Conservation (phyloP, 1,140 invertebrate species). For the Macrosteles quadrilineatus region DNA sequence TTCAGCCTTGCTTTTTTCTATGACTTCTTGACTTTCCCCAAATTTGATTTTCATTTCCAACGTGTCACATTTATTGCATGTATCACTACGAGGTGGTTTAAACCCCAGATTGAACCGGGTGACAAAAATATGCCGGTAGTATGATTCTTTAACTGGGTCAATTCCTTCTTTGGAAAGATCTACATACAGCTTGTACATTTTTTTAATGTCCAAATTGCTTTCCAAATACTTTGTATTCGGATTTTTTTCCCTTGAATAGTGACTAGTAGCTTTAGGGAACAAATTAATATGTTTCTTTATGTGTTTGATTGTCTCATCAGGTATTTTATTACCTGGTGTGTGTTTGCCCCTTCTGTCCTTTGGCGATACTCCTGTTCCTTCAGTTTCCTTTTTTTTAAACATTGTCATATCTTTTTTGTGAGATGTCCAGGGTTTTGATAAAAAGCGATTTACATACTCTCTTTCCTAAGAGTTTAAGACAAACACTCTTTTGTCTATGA, state of each 20-base stretch:
- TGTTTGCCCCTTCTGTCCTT: neutral
- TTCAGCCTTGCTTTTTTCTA: neutral
- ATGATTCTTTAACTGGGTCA: neutral
- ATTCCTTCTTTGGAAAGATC: neutral
- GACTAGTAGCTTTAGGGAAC: constrained; percentile 31
- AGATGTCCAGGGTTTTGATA: constrained; percentile 8
- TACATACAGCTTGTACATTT: constrained; percentile 28
- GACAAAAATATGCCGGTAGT: constrained; percentile 10
- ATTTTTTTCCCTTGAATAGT: constrained; percentile 32
- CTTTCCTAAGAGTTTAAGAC: neutral
- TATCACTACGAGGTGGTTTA: no score
- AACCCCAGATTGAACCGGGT: neutral
- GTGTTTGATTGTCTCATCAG: neutral
- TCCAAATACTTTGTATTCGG: constrained; percentile 26
- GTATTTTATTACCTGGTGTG: neutral
- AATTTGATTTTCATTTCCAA: neutral
- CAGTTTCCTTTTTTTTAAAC: neutral
- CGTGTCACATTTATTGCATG: neutral
- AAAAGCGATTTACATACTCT: neutral
- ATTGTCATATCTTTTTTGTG: neutral
- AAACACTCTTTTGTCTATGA: neutral
- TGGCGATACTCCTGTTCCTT: neutral
- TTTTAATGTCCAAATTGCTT: constrained; percentile 13
- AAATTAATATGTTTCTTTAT: constrained; percentile 15
- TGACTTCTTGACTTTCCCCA: neutral